Base-by-base conservation (phyloP, 2,113 vertebrate genomes). In the Eidolon helvum region DNA sequence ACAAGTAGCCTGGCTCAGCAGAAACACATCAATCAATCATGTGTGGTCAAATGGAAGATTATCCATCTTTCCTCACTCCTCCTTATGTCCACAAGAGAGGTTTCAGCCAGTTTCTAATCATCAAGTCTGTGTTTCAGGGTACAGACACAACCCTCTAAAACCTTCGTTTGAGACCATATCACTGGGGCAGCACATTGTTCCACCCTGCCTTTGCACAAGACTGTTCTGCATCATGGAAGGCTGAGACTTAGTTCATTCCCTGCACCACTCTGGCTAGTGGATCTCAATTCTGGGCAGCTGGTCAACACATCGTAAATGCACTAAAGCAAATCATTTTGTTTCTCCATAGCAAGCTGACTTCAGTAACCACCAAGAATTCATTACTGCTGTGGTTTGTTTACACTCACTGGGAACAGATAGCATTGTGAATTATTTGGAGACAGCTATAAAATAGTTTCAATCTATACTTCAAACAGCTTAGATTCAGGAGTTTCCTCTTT, bases 281-380 rank as follows among this genome's bases (percentile, higher is more conserved):
- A 94, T 94, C 93, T 97, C 83, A 75, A 77, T 90, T 97, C 96
- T 91, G 78, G 95, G 91, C 92, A 96, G 89, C 82, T 18, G 35
- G 77, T 96, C 96, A 95, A 94, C 95, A 84, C 93, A 86, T 96
- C 91, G 97, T 89, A 89, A 96, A 97, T 84, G 91, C 68, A 87
- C 72, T 40, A 95, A 94, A 96, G 86, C 86, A 96, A 90, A 97
- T 90, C 71, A 94, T 94, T 86, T 91, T 87, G 77, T 93, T 92
- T 95, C 86, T 96, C 88, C 86, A 89, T 82, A 92, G 82, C 88
- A 97, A 91, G 86, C 92, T 97, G 94, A 94, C 66, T 95, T 91
- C 78, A 91, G 92, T 86, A 95, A 94, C 68, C 83, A 97, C 87
- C 95, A 79, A 97, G 93, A 98, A 97, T 96, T 97, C 95, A 98